Evolutionary conservation across 2,113 vertebrate species (phyloP).

Genomic region (Genyomyrus donnyi): DNA sequence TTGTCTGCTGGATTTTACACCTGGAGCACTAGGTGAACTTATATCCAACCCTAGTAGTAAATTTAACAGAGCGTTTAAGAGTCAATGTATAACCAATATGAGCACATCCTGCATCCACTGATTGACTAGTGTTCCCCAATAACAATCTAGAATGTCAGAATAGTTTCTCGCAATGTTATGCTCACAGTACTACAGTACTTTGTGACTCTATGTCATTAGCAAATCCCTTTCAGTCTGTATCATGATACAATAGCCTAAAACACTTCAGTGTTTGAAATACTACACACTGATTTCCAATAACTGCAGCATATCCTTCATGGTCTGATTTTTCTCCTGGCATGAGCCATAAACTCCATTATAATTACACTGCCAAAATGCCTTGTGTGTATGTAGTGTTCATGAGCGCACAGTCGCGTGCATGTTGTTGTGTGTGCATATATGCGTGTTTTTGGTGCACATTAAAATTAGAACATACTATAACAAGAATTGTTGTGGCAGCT

Average conservation of each 20-base stretch:
- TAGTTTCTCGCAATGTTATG: neutral
- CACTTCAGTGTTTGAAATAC: neutral
- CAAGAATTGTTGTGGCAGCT: neutral
- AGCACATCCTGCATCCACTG: neutral
- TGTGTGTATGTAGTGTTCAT: neutral
- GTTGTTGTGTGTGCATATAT: neutral
- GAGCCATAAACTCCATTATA: neutral
- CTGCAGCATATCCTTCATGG: neutral
- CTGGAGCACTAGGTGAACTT: neutral
- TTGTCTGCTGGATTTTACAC: neutral
- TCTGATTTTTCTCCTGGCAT: neutral
- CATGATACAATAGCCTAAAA: neutral
- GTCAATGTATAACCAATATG: neutral
- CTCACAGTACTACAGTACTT: neutral
- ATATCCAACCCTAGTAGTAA: neutral
- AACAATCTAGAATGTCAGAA: neutral
- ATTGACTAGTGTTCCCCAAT: neutral
- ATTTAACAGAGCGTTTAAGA: neutral
- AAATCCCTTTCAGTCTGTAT: neutral
- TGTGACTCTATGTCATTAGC: neutral
- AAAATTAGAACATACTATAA: neutral
- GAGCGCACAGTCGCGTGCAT: neutral
- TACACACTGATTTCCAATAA: neutral
- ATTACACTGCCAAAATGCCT: neutral
- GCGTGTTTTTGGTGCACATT: neutral